Evolutionary conservation across 2,888 invertebrate genomes (phyloP), one percentile per base, ranked within the genome.

Genomic region (Galerucella pusilla): DNA sequence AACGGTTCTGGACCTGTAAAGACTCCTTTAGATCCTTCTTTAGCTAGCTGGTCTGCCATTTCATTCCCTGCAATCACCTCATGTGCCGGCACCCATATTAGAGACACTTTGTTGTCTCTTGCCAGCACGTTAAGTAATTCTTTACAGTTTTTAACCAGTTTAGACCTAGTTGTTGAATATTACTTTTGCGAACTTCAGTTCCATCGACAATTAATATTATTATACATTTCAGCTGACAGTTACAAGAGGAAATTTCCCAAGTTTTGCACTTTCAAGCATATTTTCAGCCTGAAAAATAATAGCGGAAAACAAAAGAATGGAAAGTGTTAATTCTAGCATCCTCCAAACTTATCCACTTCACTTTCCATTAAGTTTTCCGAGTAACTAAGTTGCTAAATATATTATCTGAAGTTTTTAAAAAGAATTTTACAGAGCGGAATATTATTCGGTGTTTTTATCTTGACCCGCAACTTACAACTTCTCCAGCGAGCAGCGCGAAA

Each of bases 301-400:
- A 63, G 11, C n/a, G 45, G 16, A 64, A 65, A 72, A 72, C 59
- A 60, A 72, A 72, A 67, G 57, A 66, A 67, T 28, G 25, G 28
- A 71, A 59, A 71, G 67, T 67, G 72, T 67, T 72, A 72, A 72
- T 72, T 66, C 67, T 59, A 67, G 72, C 59, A 72, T 67, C 45
- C 66, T 67, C 28, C 66, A 64, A 72, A 72, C 72, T 72, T 67
- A 35, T 60, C 66, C 72, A 66, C 66, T 72, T 72, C 49, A 72
- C 72, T 72, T 72, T 72, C 72, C 72, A 72, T 72, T 72, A 72
- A 72, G 72, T 66, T 72, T 67, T 57, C 25, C 60, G 20, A 46
- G 66, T 57, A 70, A 74, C 67, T 70, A 70, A 74, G 74, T 67
- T 66, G 69, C 66, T 74, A 74, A 74, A 74, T 74, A 67, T 70